These are phyloP conservation scores for Scatophagus argus DNA, from an alignment of 2,113 vertebrate genomes.

Conservation along the genomic window DNA sequence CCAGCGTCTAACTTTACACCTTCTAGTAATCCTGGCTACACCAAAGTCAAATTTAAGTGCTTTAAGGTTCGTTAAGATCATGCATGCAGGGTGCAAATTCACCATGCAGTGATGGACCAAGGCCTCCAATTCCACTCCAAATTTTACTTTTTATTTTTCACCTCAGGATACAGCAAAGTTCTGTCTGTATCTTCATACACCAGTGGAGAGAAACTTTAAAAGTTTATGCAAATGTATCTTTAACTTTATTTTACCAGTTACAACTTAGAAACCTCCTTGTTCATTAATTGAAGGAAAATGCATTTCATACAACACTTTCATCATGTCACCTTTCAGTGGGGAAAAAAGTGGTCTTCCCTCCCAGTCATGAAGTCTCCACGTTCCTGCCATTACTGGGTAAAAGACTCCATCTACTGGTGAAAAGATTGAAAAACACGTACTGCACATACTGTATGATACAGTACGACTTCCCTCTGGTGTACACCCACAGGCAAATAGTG, in stretches of 20 bases:
- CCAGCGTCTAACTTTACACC: background rate
- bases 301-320: background rate
- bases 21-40: background rate
- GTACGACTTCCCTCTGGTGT: background rate
- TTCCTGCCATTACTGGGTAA: constrained; percentile 36
- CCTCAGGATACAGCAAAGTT: background rate
- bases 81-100: background rate
- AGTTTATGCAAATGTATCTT: background rate
- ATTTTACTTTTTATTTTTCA: background rate
- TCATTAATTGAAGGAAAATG: background rate
- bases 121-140: background rate
- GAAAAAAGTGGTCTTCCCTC: background rate
- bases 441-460: background rate
- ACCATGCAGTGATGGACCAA: background rate
- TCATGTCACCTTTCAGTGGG: background rate
- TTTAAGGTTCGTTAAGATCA: background rate
- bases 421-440: background rate
- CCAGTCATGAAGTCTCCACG: background rate
- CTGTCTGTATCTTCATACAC: background rate
- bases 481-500: background rate
- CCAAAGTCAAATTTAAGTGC: background rate
- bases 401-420: constrained; percentile 71
- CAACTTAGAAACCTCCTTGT: background rate
- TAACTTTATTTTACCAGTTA: background rate
- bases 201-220: background rate